Base-by-base conservation (phyloP, 2,797 vertebrate genomes). In the Huso huso region DNA sequence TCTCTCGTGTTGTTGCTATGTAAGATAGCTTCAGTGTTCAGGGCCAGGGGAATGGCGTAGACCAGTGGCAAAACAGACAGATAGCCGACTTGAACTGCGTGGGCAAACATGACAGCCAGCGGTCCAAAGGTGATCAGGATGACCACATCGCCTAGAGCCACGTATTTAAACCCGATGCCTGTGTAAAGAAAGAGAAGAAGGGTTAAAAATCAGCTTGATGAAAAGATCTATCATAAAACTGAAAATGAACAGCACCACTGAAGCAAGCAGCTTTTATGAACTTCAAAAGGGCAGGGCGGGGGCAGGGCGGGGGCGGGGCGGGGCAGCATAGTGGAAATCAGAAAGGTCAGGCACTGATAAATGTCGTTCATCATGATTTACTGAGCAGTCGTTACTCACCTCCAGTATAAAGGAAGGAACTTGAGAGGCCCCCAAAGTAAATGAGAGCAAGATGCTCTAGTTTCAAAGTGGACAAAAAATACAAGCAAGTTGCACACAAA, bases 1-100 rank as follows among this genome's bases (percentile, higher is more conserved):
- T 99, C 97, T 75, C 97, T 85, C 0, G 95, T 97, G 87, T 99
- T 99, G 91, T 99, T 99, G 90, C 94, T 98, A 84, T 99, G 97
- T 63, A 99, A 92, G 74, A 98, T 96, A 78, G 97, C 97, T 78
- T 98, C 95, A 0, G 97, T 98, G 78, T 96, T 98, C 60, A 99
- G 93, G 1, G 96, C 96, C 49, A 99, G 88, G 0, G 97, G 96
- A 12, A 97, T 70, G 4, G 95, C 97, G 5, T 99, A 99, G 52
- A 98, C 84, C 77, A 99, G 86, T 0, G 97, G 97, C 1, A 95
- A 89, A 74, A 93, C 79, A 0, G 96, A 93, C 65, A 99, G 86
- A 78, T 95, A 94, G 3, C 97, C 97, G 1, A 98, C 96, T 88
- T 99, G 97, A 72, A 97, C 92, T 0, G 97, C 94, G 0, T 98